These are phyloP conservation scores for Monopterus albus DNA, from an alignment of 2,113 vertebrate genomes.

Conservation along the genomic window DNA sequence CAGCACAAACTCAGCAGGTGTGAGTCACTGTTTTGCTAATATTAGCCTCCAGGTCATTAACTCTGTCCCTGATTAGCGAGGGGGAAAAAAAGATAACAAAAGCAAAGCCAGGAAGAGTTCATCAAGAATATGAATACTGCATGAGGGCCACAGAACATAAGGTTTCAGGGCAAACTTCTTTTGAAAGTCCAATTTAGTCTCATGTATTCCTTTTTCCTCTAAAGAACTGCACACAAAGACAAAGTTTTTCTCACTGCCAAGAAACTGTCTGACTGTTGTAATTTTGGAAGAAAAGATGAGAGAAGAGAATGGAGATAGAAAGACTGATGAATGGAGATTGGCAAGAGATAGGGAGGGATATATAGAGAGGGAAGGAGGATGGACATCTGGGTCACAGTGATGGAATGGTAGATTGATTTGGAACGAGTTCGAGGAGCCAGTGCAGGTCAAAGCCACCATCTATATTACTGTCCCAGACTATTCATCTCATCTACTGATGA, in stretches of 20 bases:
- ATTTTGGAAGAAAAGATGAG: conserved; percentile 53
- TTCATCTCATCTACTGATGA: conserved; percentile 72
- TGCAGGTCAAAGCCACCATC: conserved; percentile 77
- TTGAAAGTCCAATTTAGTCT: conserved; percentile 59
- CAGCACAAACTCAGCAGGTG: conserved; percentile 45
- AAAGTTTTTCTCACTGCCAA: conserved; percentile 52
- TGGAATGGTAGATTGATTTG: conserved; percentile 80
- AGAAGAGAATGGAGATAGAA: conserved; percentile 52
- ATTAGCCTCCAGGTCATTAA: conserved; percentile 73
- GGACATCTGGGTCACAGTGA: conserved; percentile 68
- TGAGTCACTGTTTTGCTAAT: conserved; percentile 48
- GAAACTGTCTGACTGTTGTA: conserved; percentile 37
- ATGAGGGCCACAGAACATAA: conserved; percentile 65
- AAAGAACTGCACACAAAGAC: conserved; percentile 25
- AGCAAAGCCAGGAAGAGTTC: conserved; percentile 53
- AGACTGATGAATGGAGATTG: conserved; percentile 70
- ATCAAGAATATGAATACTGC: conserved; percentile 64
- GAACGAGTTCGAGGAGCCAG: conserved; percentile 74
- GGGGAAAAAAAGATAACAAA: conserved; percentile 14
- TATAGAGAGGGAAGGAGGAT: conserved; percentile 50
- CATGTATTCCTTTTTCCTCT: conserved; percentile 43
- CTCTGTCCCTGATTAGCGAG: conserved; percentile 58
- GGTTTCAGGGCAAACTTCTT: conserved; percentile 64
- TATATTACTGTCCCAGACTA: conserved; percentile 72
- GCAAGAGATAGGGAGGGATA: conserved; percentile 37